Evolutionary conservation across 2,797 vertebrate genomes (phyloP).

Genomic region (Dendrocincla fuliginosa): DNA sequence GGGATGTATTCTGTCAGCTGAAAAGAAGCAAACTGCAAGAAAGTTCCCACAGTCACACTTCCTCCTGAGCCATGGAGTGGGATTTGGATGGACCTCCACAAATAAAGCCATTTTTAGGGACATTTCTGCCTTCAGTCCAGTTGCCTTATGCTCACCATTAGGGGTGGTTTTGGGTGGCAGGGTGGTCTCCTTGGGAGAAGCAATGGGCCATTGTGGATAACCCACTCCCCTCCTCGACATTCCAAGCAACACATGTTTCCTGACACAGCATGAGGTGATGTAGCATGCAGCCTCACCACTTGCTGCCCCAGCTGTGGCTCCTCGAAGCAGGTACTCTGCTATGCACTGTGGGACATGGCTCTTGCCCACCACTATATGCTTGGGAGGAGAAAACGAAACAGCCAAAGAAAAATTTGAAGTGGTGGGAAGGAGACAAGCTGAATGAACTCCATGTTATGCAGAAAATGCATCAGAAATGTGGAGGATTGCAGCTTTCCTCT

Average conservation of each 20-base stretch:
- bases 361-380: not conserved
- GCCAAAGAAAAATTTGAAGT: not conserved
- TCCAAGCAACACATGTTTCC: not conserved
- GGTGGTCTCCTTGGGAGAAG: not conserved
- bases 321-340: not conserved
- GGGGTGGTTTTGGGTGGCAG: not conserved
- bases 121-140: not conserved
- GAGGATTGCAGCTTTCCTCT: not conserved
- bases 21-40: constrained; percentile 1
- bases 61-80: not conserved
- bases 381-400: not conserved
- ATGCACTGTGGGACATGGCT: not conserved
- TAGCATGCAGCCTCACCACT: rapidly evolving
- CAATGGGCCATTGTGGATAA: not conserved
- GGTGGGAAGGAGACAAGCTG: not conserved
- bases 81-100: not conserved
- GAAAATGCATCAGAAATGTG: not conserved
- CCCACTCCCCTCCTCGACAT: rapidly evolving
- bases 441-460: not conserved
- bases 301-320: rapidly evolving
- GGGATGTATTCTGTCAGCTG: not conserved
- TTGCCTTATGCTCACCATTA: not conserved
- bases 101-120: not conserved
- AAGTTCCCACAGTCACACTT: constrained; percentile 3
- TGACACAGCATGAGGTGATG: rapidly evolving